These are phyloP conservation scores for Aramus guarauna DNA, from an alignment of 2,113 vertebrate species.

Conservation along the genomic window DNA sequence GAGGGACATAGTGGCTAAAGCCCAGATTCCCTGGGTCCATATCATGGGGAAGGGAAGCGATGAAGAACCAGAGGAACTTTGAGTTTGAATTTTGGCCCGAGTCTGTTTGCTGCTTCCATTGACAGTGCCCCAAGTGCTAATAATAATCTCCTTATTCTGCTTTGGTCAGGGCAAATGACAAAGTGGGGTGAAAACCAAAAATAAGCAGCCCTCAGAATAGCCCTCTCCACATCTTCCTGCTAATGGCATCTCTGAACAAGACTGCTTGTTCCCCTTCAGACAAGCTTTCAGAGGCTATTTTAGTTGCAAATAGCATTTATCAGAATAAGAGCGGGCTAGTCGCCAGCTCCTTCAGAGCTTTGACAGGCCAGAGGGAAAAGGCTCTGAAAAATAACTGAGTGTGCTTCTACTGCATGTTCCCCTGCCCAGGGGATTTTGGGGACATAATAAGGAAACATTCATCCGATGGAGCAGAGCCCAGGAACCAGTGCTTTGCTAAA, in stretches of 20 bases:
- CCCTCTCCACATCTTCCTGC: not conserved
- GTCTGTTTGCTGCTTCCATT: not conserved
- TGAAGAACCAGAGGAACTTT: not conserved
- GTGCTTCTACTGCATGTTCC: not conserved
- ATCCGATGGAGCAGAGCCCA: not conserved
- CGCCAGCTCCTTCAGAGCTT: conserved; percentile 31
- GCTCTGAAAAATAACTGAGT: conserved; percentile 16
- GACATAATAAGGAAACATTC: not conserved
- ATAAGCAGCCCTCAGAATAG: conserved; percentile 9
- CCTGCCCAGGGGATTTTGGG: not conserved
- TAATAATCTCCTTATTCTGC: not conserved
- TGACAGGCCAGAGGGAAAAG: conserved; percentile 3
- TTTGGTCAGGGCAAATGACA: not conserved
- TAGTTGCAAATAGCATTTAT: conserved; percentile 43
- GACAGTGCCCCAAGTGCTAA: not conserved
- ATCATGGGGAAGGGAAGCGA: not conserved
- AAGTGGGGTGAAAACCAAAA: conserved; percentile 29
- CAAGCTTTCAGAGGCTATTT: conserved; percentile 43
- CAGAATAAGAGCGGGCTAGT: conserved; percentile 23
- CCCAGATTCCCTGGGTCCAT: not conserved
- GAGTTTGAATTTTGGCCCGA: not conserved
- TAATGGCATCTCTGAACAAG: conserved; percentile 23
- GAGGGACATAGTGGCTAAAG: not conserved
- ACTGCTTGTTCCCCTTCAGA: conserved; percentile 38
- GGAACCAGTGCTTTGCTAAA: not conserved